Evolutionary conservation across 2,113 vertebrate species (phyloP), one percentile per base, ranked within the genome.

Genomic region (Gopherus evgoodei): DNA sequence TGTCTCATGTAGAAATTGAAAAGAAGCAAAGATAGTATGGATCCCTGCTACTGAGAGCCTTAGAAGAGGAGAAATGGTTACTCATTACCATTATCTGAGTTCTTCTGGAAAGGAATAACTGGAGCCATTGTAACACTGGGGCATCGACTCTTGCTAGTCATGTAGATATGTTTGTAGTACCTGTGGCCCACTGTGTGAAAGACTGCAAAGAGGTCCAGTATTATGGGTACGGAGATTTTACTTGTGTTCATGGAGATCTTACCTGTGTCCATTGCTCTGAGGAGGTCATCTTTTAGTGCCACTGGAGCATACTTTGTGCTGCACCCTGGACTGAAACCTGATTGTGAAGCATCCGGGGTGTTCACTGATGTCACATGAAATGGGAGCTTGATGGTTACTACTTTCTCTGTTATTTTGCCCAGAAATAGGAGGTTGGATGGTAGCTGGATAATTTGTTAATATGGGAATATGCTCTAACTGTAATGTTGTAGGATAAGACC

Each of bases 21-120:
- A 88, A 89, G 81, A 5, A 0, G 0, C 8, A 56, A 72, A 0
- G 16, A n/a, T 47, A 75, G 2, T 11, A 19, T 5, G 10, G 42
- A 44, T 49, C 42, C 35, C 35, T 72, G 65, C 11, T n/a, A 38
- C 11, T 72, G 65, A 38, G 16, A 35, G 35, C 65, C 11, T 44
- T 86, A 22, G 59, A 4, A 93, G n/a, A 42, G 86, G 78, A 87
- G 35, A 31, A 38, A 25, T 42, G 59, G 10, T 4, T 59, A 29
- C 1, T 22, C 5, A 27, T 87, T 9, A 29, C 4, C 19, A 24
- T 72, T 11, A n/a, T 22, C 21, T 72, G n/a, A 72, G 11, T 38
- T 38, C 69, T 72, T 22, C 8, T 5, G 2, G 4, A 29, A 86
- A 78, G 27, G 52, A 86, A 90, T 72, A 59, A 6, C 56, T 69